Evolutionary conservation across 2,888 invertebrate genomes (phyloP).

Genomic region (Serripes groenlandicus): DNA sequence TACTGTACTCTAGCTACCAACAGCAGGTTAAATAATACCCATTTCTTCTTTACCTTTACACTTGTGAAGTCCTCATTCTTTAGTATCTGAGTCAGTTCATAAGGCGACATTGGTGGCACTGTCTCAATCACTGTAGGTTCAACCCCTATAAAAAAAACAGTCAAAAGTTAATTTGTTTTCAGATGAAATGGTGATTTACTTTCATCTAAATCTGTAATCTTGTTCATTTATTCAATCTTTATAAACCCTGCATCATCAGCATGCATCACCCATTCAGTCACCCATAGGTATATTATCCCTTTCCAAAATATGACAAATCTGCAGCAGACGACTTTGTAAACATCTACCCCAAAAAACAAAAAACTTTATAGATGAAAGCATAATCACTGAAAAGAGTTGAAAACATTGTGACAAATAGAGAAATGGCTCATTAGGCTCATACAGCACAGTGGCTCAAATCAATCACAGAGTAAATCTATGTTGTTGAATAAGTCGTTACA

Average conservation of each 20-base stretch:
- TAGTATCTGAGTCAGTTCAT: conserved; percentile 52
- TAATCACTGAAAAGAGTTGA: not conserved
- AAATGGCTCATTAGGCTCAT: not conserved
- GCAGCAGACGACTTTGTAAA: too few relatives aligned
- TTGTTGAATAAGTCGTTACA: too few relatives aligned
- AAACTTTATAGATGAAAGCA: not conserved
- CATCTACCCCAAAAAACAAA: not conserved
- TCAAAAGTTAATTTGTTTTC: not conserved
- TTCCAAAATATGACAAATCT: too few relatives aligned
- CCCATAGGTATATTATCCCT: too few relatives aligned
- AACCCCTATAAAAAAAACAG: conserved; percentile 31
- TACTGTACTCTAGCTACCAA: too few relatives aligned
- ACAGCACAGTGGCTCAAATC: too few relatives aligned
- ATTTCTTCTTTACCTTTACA: conserved; percentile 53
- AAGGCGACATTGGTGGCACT: conserved; percentile 49
- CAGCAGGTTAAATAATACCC: too few relatives aligned
- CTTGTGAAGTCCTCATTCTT: conserved; percentile 48
- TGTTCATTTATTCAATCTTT: too few relatives aligned
- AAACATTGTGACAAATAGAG: not conserved
- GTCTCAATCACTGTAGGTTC: conserved; percentile 60
- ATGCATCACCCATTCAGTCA: too few relatives aligned
- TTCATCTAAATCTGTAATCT: too few relatives aligned
- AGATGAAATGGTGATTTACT: not conserved
- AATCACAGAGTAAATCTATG: too few relatives aligned
- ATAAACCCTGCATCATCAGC: too few relatives aligned